phyloP scores from a whole-genome alignment of 2,888 invertebrate species.

The Drosophila maculinotata region DNA sequence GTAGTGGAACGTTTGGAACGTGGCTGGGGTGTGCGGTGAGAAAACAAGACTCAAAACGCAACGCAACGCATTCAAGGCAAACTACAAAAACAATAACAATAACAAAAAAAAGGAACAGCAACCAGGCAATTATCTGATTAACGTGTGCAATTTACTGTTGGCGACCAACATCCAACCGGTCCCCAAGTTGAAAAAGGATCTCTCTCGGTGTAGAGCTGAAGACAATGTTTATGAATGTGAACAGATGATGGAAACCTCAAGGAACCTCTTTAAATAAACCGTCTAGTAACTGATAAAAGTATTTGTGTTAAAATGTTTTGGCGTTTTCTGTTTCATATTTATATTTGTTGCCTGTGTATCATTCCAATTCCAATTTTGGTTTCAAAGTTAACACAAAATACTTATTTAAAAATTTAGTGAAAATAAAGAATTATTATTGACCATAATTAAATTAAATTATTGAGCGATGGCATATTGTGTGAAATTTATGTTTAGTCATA shows the following conservation, averaged over 20 bases:
- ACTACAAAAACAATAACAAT: conserved; percentile 33
- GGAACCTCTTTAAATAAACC: conserved; percentile 43
- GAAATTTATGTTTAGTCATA: conserved; percentile 78
- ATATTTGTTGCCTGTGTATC: conserved; percentile 72
- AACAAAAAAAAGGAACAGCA: conserved; percentile 33
- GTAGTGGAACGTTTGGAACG: conserved; percentile 19
- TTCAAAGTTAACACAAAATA: conserved; percentile 34
- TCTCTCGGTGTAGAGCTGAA: conserved; percentile 43
- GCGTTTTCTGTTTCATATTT: conserved; percentile 52
- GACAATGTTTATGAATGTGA: conserved; percentile 34
- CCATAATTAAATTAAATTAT: conserved; percentile 55
- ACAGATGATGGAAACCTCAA: conserved; percentile 35
- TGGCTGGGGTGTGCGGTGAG: conserved; percentile 69
- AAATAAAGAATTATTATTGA: conserved; percentile 41
- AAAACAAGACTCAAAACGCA: conserved; percentile 76
- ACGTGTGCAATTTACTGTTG: conserved; percentile 65
- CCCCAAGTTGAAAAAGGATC: conserved; percentile 33
- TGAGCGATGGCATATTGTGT: conserved; percentile 68
- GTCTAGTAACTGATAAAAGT: conserved; percentile 40
- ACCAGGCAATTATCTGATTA: conserved; percentile 32
- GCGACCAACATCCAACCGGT: conserved; percentile 25
- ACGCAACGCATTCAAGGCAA: conserved; percentile 62
- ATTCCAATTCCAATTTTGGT: conserved; percentile 60
- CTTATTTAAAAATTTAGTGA: conserved; percentile 56
- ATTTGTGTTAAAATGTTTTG: conserved; percentile 50